Evolutionary conservation across 2,113 vertebrate genomes (phyloP).

Genomic region (Salvelinus sp.): DNA sequence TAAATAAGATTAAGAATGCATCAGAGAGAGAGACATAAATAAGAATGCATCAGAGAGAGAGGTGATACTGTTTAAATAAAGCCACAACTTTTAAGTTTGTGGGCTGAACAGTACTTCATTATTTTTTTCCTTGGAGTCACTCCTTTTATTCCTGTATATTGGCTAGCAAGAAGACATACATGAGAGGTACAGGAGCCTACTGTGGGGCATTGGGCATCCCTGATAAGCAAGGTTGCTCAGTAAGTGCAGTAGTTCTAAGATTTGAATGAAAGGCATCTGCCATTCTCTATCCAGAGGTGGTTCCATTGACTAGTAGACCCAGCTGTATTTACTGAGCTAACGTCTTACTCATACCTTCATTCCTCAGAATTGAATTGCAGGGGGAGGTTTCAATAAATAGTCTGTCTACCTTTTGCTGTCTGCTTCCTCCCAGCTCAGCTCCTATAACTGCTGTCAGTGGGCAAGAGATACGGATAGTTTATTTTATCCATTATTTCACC

Average conservation of each 20-base stretch:
- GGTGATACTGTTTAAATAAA: no score
- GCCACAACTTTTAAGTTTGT: no score
- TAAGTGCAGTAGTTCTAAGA: not conserved
- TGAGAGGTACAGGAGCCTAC: no score
- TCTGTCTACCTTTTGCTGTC: not conserved
- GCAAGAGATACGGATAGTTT: not conserved
- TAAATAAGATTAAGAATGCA: no score
- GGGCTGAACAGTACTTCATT: no score
- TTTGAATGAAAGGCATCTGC: slow-evolving; percentile 40
- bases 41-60: no score
- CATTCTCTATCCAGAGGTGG: not conserved
- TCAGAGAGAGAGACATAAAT: no score
- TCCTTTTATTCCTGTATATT: no score
- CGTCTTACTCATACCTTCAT: slow-evolving; percentile 2
- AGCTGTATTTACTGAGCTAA: not conserved
- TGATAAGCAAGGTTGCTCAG: not conserved
- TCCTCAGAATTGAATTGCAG: slow-evolving; percentile 6
- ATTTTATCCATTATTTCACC: not conserved
- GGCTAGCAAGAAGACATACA: slow-evolving; percentile 24
- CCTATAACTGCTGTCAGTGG: not conserved
- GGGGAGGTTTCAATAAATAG: slow-evolving; percentile 28
- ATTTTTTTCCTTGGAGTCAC: no score
- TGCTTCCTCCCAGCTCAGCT: not conserved
- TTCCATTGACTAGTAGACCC: slow-evolving; percentile 34
- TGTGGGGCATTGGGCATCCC: not conserved